A percentile compares a stretch with the other conserved stretches of the same genome.
Conservation (phyloP, 2,113 vertebrate species). For the Cathartes aura region DNA sequence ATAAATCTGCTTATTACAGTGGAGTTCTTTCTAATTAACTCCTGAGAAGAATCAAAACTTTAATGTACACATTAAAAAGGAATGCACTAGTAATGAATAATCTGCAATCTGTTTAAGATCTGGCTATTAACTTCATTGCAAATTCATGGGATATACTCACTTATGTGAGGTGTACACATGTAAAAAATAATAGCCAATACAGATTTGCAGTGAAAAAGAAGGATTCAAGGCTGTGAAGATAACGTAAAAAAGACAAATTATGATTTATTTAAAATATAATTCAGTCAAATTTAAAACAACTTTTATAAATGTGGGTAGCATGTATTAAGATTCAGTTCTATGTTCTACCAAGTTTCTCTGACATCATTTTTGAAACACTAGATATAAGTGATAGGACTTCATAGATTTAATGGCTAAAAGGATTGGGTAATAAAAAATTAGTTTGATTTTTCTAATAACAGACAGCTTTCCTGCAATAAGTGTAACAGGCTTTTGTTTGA, state of each 20-base stretch:
- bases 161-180: fast-evolving
- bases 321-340: not conserved
- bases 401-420: not conserved
- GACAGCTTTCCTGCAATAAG: not conserved
- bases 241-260: not conserved
- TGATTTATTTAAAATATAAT: not conserved
- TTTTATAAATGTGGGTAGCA: not conserved
- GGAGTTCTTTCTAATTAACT: not conserved
- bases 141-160: not conserved
- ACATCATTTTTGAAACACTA: not conserved
- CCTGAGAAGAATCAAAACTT: not conserved
- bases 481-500: not conserved
- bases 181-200: not conserved
- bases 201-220: not conserved
- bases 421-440: not conserved
- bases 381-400: not conserved
- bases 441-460: not conserved
- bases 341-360: not conserved
- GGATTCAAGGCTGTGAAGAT: not conserved
- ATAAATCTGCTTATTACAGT: not conserved
- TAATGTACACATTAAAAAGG: not conserved
- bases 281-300: not conserved
- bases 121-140: not conserved
- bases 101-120: not conserved
- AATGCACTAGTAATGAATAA: not conserved